A percentile compares a stretch with the other conserved stretches of the same genome.
Conservation (phyloP, 2,797 vertebrate species). For the Liparis tanakae region DNA sequence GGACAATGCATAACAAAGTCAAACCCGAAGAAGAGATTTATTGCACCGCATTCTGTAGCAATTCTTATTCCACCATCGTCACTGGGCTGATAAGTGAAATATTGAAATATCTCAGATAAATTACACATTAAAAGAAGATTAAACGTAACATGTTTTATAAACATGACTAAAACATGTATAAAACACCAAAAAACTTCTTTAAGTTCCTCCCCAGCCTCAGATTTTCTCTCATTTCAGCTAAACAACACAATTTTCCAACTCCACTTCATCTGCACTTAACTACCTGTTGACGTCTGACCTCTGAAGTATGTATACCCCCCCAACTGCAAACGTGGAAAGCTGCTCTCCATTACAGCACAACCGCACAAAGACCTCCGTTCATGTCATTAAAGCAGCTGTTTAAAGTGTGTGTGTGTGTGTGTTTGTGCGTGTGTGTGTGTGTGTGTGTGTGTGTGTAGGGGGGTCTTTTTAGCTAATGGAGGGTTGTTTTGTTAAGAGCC, state of each 20-base stretch:
- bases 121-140: not conserved
- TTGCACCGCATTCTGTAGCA: not conserved
- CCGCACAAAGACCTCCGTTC: constrained; percentile 39
- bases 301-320: not conserved
- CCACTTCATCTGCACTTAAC: constrained; percentile 30
- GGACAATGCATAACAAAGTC: not conserved
- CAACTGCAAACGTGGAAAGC: constrained; percentile 17
- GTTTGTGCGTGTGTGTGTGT: not conserved
- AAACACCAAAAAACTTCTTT: not conserved
- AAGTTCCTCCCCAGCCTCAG: not conserved
- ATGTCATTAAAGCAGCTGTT: constrained; percentile 38
- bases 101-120: not conserved
- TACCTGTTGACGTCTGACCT: constrained; percentile 39
- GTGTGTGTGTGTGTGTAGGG: not conserved
- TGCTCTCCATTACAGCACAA: constrained; percentile 41
- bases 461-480: constrained; percentile 37
- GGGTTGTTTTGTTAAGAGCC: constrained; percentile 41
- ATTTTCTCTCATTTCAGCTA: not conserved
- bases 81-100: not conserved
- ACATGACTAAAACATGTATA: not conserved
- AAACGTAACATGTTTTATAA: not conserved
- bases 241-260: constrained; percentile 13
- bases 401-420: constrained; percentile 11
- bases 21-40: too few relatives aligned
- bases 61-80: not conserved